Conservation (phyloP, 2,888 invertebrate species). For the Cephus nigrinus region DNA sequence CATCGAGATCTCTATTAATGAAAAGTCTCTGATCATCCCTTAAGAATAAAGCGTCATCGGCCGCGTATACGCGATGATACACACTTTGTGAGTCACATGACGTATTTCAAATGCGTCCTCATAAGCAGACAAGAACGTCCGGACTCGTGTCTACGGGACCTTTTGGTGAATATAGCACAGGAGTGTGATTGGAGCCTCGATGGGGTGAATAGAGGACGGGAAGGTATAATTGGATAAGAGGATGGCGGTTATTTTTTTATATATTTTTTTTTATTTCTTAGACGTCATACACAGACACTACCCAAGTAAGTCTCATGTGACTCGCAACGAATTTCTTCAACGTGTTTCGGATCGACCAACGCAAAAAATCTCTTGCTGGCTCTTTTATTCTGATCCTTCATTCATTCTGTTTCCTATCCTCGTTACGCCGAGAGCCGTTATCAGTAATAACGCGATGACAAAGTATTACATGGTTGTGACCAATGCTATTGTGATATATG, state of each 20-base stretch:
- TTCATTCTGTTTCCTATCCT: not conserved
- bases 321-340: conserved; percentile 32
- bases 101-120: not conserved
- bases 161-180: not conserved
- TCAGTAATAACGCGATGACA: not conserved
- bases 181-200: not conserved
- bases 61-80: not conserved
- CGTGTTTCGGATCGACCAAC: conserved; percentile 28
- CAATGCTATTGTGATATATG: conserved; percentile 64
- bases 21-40: conserved; percentile 18
- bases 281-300: not conserved
- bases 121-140: not conserved
- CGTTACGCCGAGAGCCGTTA: not conserved
- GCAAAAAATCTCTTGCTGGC: conserved; percentile 17
- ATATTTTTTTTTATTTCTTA: not conserved
- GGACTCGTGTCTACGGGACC: not conserved
- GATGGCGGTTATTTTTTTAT: not conserved
- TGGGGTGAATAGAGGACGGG: not conserved
- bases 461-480: conserved; percentile 60
- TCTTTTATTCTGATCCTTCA: not conserved
- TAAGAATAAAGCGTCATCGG: conserved; percentile 15
- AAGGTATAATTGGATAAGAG: conserved; percentile 7
- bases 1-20: conserved; percentile 27
- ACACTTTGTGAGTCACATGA: conserved; percentile 40
- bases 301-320: conserved; percentile 30